Evolutionary conservation across 2,797 vertebrate genomes (phyloP).

Genomic region (Tachyglossus aculeatus): DNA sequence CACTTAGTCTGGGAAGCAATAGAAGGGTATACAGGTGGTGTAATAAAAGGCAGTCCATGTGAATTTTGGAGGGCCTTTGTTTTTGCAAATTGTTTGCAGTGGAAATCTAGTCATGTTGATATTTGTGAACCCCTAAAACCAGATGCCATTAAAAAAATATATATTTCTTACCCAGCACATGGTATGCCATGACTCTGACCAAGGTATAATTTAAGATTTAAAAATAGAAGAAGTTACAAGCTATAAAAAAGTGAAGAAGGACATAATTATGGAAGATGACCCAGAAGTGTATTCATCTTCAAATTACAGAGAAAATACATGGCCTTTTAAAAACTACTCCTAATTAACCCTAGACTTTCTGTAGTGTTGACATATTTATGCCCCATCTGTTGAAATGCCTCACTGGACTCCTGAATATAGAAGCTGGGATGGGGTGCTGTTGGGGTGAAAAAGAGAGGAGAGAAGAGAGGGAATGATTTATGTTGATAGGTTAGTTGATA

Average conservation of each 20-base stretch:
- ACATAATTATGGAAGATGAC: constrained; percentile 3
- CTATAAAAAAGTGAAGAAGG: constrained; percentile 20
- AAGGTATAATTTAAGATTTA: constrained; percentile 37
- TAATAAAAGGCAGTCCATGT: too few relatives aligned
- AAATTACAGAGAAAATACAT: not conserved
- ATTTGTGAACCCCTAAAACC: constrained; percentile 13
- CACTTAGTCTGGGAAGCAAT: too few relatives aligned
- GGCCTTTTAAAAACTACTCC: not conserved
- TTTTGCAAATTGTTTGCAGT: too few relatives aligned
- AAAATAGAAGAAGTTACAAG: constrained; percentile 22
- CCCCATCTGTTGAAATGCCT: not conserved
- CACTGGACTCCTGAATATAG: not conserved
- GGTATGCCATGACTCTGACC: constrained; percentile 8
- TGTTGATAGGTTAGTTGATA: not conserved
- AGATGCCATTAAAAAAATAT: constrained; percentile 16
- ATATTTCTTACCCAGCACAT: not conserved
- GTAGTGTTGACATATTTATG: not conserved
- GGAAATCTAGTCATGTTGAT: not conserved
- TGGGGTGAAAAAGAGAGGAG: too few relatives aligned
- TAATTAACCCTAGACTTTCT: constrained; percentile 4
- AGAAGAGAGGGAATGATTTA: too few relatives aligned
- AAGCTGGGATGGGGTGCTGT: not conserved
- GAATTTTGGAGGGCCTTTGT: too few relatives aligned
- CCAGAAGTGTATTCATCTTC: not conserved
- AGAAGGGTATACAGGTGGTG: too few relatives aligned